Percentiles rank a stretch among this genome's conserved stretches.
Evolutionary conservation across 2,797 vertebrate species (phyloP).

Genomic region (Philypnodon macrostomus): DNA sequence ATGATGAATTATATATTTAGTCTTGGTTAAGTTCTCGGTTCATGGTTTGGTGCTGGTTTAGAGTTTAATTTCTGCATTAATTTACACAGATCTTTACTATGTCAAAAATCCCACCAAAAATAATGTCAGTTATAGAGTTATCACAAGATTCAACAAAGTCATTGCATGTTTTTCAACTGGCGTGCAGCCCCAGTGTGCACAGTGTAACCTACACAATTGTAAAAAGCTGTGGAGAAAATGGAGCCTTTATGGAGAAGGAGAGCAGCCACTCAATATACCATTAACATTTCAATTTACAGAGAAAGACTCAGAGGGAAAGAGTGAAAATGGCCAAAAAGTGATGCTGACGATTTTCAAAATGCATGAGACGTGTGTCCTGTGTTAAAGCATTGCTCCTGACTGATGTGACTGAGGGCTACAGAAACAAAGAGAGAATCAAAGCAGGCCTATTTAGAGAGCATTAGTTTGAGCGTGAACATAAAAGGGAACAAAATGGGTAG

Average conservation of each 20-base stretch:
- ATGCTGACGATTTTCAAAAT: too few species aligned
- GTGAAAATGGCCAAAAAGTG: slow-evolving; percentile 21
- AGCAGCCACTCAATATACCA: slow-evolving; percentile 44
- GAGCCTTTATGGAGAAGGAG: slow-evolving; percentile 26
- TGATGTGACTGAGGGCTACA: neutral
- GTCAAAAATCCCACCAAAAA: too few species aligned
- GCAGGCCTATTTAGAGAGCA: neutral
- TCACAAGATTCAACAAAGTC: too few species aligned
- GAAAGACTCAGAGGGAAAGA: slow-evolving; percentile 18
- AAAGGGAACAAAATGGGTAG: neutral
- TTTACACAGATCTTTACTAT: too few species aligned
- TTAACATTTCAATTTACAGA: slow-evolving; percentile 45
- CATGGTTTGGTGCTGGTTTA: too few species aligned
- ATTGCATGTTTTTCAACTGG: too few species aligned
- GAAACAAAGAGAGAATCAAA: neutral
- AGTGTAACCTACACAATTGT: slow-evolving; percentile 4
- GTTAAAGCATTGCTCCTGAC: neutral
- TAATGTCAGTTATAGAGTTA: too few species aligned
- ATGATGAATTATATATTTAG: too few species aligned
- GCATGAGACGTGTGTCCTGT: neutral
- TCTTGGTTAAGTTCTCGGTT: too few species aligned
- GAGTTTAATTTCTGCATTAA: too few species aligned
- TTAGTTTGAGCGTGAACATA: neutral
- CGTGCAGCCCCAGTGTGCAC: too few species aligned
- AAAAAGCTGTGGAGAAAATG: slow-evolving; percentile 32